phyloP scores from a whole-genome alignment of 2,888 invertebrate genomes.

The Nineta flava region DNA sequence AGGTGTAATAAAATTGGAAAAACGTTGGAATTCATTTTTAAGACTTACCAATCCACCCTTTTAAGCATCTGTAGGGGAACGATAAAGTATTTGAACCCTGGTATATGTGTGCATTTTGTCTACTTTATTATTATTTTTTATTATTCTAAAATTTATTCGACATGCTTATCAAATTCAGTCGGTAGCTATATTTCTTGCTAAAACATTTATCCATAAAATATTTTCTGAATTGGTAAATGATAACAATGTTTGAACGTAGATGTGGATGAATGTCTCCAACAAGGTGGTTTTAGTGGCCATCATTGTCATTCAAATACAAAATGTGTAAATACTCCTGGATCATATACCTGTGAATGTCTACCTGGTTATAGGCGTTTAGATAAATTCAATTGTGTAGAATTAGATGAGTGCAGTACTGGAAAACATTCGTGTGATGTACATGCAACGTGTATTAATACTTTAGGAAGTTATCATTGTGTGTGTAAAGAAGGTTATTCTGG shows the following conservation, averaged over 20 bases:
- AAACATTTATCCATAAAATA: no score
- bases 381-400: constrained; percentile 64
- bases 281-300: constrained; percentile 63
- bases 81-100: no score
- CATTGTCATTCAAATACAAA: constrained; percentile 73
- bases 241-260: constrained; percentile 33
- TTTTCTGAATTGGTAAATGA: no score
- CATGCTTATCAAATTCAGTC: no score
- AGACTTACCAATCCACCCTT: no score
- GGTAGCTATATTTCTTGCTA: no score
- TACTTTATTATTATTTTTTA: no score
- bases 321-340: constrained; percentile 69
- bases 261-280: constrained; percentile 69
- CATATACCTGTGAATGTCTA: constrained; percentile 71
- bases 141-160: no score
- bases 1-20: no score
- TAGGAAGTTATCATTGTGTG: constrained; percentile 64
- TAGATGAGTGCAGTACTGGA: constrained; percentile 61
- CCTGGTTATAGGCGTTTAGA: constrained; percentile 61
- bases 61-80: no score
- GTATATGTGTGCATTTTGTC: no score
- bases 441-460: constrained; percentile 66
- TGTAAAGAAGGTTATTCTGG: constrained; percentile 58
- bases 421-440: constrained; percentile 58
- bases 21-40: no score